These are phyloP conservation scores for Agrilus biguttatus DNA, from an alignment of 2,888 invertebrate species.

Conservation along the genomic window DNA sequence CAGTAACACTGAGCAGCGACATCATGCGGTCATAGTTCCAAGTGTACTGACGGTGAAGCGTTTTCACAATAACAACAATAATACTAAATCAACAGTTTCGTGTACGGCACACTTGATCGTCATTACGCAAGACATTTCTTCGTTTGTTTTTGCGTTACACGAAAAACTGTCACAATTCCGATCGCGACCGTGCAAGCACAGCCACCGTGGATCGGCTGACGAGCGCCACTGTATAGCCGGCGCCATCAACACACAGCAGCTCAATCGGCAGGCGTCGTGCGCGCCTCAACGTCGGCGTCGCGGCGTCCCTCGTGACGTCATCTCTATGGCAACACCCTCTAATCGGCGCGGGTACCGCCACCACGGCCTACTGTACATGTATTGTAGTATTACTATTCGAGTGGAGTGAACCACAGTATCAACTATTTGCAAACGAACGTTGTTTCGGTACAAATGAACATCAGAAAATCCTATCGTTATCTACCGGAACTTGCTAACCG, in stretches of 20 bases:
- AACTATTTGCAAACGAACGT: too few relatives aligned
- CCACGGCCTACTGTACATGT: conserved; percentile 10
- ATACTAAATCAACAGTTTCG: too few relatives aligned
- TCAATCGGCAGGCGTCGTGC: conserved; percentile 11
- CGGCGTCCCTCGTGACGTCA: conserved; percentile 31
- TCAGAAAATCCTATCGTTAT: too few relatives aligned
- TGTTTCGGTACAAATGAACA: too few relatives aligned
- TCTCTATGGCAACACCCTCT: conserved; percentile 22
- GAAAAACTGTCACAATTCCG: too few relatives aligned
- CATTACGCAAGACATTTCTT: too few relatives aligned
- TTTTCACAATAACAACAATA: too few relatives aligned
- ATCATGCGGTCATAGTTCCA: conserved; percentile 16
- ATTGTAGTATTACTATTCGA: conserved; percentile 5
- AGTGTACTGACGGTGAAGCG: too few relatives aligned
- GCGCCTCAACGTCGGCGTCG: conserved; percentile 13
- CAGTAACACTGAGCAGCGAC: conserved; percentile 26
- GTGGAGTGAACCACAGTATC: neutral
- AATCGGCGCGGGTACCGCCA: conserved; percentile 15
- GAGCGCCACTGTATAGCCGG: conserved; percentile 12
- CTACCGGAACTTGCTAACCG: too few relatives aligned
- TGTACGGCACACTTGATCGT: too few relatives aligned
- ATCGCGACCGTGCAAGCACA: too few relatives aligned
- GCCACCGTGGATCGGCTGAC: conserved; percentile 13
- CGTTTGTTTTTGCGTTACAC: too few relatives aligned
- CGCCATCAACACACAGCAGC: conserved; percentile 16